Percentiles rank a stretch among this genome's conserved stretches.
Conservation (phyloP, 2,888 invertebrate species). For the Trachelus stipa region DNA sequence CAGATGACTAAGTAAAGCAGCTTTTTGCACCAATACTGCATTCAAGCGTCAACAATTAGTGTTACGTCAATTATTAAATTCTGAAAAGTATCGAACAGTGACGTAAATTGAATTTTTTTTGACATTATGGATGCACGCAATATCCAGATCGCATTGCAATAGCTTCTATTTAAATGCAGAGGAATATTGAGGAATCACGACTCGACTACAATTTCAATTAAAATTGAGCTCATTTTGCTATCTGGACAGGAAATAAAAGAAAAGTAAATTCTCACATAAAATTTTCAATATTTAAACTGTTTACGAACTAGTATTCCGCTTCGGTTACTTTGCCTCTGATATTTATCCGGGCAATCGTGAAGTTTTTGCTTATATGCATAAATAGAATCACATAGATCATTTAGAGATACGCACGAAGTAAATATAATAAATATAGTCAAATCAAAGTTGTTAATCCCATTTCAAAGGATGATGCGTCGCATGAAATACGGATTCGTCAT, state of each 20-base stretch:
- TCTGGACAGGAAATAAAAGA: not conserved
- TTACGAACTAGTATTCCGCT: not conserved
- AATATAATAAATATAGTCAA: not conserved
- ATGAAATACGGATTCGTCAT: not conserved
- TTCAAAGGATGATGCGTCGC: not conserved
- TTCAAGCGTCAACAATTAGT: not conserved
- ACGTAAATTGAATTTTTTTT: not conserved
- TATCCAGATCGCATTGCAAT: not conserved
- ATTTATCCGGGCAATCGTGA: not conserved
- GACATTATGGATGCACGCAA: not conserved
- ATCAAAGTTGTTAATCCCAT: not conserved
- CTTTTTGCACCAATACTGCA: no score
- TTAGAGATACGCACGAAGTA: not conserved
- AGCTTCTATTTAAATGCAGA: not conserved
- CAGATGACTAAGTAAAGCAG: no score
- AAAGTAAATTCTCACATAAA: not conserved
- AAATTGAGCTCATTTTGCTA: not conserved
- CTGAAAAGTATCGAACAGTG: not conserved
- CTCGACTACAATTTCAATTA: not conserved
- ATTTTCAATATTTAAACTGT: not conserved
- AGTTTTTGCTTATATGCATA: not conserved
- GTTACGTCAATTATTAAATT: not conserved
- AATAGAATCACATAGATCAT: not conserved
- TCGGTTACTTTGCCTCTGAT: not conserved
- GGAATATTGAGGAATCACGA: not conserved